phyloP scores from a whole-genome alignment of 1,140 invertebrate species.

The Ditylenchus dipsaci region DNA sequence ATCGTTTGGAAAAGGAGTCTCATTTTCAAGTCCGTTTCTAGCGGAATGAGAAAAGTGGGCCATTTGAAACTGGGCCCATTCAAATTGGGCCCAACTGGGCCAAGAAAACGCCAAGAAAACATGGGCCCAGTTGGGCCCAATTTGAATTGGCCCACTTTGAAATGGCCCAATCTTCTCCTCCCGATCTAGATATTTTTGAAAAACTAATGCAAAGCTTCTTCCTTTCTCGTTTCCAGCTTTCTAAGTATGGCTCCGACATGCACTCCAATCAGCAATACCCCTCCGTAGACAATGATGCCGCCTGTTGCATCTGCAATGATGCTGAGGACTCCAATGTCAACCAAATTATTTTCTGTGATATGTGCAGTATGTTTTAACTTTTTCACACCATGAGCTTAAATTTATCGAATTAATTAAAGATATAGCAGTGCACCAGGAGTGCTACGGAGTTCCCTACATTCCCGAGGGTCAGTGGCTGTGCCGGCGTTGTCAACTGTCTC shows the following conservation, averaged over 20 bases:
- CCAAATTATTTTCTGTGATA: conserved; percentile 93
- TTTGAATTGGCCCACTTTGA: too few species aligned
- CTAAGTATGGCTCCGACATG: conserved; percentile 8
- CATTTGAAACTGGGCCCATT: too few species aligned
- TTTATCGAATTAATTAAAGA: background rate
- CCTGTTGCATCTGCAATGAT: conserved; percentile 61
- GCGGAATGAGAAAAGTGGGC: too few species aligned
- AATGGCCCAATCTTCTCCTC: too few species aligned
- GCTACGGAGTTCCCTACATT: conserved; percentile 97
- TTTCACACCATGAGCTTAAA: conserved; percentile 2
- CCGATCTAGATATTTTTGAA: too few species aligned
- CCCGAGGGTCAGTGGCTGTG: conserved; percentile 98
- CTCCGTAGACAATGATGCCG: conserved; percentile 35
- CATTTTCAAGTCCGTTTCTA: conserved; percentile 31
- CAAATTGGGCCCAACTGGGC: too few species aligned
- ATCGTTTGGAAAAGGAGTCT: conserved; percentile 38
- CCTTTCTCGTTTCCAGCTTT: background rate
- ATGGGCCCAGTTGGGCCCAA: too few species aligned
- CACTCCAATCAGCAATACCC: conserved; percentile 4
- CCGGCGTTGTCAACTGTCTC: conserved; percentile 84
- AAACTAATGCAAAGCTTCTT: background rate
- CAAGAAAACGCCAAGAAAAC: too few species aligned
- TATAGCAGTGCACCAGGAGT: conserved; percentile 66
- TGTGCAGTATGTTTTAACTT: conserved; percentile 41
- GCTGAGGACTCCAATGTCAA: conserved; percentile 96